Evolutionary conservation across 2,888 invertebrate species (phyloP), one percentile per base, ranked within the genome.

Genomic region (Sinopyrophorus schimmeli): DNA sequence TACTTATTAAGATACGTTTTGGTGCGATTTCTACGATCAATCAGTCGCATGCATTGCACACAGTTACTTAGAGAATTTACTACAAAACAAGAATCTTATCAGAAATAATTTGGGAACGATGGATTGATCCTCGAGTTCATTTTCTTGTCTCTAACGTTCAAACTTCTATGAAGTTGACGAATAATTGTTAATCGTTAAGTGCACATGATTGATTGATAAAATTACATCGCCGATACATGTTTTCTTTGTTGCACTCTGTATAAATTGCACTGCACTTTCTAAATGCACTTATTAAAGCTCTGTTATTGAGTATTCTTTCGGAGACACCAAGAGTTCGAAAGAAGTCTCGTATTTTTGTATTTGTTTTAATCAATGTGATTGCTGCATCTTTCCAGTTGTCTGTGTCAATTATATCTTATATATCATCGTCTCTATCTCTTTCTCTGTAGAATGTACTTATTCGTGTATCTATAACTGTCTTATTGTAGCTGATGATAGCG

Each of bases 401-500:
- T 57, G 53, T 57, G 57, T 57, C 57, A 57, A 57, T 57, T 57
- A 57, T 59, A 63, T 62, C 59, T 61, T 32, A 60, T 58, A 62
- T 67, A 66, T 66, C 64, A 65, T 59, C 55, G 57, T 61, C 57
- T 63, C 47, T 53, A 14, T 28, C 39, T 39, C 26, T 43, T 35
- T 47, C 42, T 58, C 55, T 55, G 48, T 61, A 60, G 54, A 47
- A 47, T 59, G 49, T 54, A 58, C 57, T 54, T 43, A 49, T 38
- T 43, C 49, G 43, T 43, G 30, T 52, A 53, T 58, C 61, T 60
- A 57, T 63, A 59, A 60, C 63, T 64, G 60, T 64, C 60, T 60
- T 62, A 59, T 59, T 59, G 61, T 62, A 55, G 62, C 57, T 63
- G 58, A 61, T 53, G 47, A 56, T 62, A 67, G 65, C 62, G 59